Conservation (phyloP, 2,888 invertebrate species). For the Chorisops tibialis region DNA sequence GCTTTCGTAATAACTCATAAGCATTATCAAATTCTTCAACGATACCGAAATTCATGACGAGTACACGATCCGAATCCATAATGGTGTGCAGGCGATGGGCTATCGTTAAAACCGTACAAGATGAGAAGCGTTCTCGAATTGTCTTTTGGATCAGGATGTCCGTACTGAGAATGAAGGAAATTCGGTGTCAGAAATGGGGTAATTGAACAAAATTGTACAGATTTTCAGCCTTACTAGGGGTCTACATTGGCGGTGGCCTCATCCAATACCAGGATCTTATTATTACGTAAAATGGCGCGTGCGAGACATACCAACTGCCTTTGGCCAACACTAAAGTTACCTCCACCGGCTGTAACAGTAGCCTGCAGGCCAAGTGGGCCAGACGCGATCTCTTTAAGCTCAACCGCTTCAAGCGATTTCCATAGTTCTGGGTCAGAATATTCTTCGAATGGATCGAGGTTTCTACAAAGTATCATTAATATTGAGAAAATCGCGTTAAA, state of each 20-base stretch:
- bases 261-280: slow-evolving; percentile 70
- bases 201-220: not conserved
- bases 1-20: slow-evolving; percentile 57
- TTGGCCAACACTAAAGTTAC: slow-evolving; percentile 64
- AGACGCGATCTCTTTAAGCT: slow-evolving; percentile 56
- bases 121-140: slow-evolving; percentile 67
- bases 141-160: slow-evolving; percentile 76
- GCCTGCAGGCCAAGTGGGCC: slow-evolving; percentile 55
- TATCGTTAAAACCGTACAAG: slow-evolving; percentile 80
- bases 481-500: not conserved
- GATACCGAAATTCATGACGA: slow-evolving; percentile 74
- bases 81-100: slow-evolving; percentile 84
- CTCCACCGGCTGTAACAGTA: slow-evolving; percentile 56
- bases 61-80: slow-evolving; percentile 79
- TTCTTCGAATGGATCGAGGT: slow-evolving; percentile 73
- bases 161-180: slow-evolving; percentile 50
- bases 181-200: not conserved
- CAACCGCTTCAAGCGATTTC: slow-evolving; percentile 69
- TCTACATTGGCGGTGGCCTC: slow-evolving; percentile 66
- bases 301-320: slow-evolving; percentile 75
- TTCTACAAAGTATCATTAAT: slow-evolving; percentile 56
- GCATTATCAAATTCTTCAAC: slow-evolving; percentile 67
- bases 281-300: slow-evolving; percentile 73
- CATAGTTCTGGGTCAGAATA: slow-evolving; percentile 67
- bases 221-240: slow-evolving; percentile 45